Base-by-base conservation (phyloP, 2,888 invertebrate species). In the Oscheius sp. region DNA sequence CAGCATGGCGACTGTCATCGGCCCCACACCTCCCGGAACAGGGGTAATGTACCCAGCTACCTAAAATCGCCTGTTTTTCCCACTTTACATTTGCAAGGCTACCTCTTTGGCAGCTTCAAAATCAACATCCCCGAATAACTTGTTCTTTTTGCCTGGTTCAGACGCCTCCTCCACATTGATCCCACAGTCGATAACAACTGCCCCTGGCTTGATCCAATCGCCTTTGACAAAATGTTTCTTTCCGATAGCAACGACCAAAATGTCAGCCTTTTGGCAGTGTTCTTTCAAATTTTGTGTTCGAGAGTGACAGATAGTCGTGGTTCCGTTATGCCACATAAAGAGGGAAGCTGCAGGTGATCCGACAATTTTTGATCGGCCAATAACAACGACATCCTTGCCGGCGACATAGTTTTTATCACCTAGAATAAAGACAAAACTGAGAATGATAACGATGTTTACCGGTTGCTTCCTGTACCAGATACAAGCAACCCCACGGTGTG, bases 101-200 rank as follows among this genome's bases (percentile, higher is more conserved):
- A 94, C 93, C 82, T 92, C 89, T 81, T 91, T 91, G 5, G 93
- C 96, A 13, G 87, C 89, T 23, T 91, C 92, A 90, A 93, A 97
- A 69, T 93, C 93, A 7, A 98, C 97, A 92, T 99, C 98, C 68
- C 98, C 98, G n/a, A 96, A 94, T 69, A 88, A 74, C 53, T 81
- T 82, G 69, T 80, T 80, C 64, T 76, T 78, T 69, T 84, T 87
- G 16, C 84, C 85, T 1, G 74, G 72, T 45, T 77, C 80, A 3
- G 72, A 72, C 6, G 59, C 66, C 16, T 75, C 74, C 27, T 82
- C 81, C 16, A 89, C 92, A 90, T 95, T 97, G 84, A 99, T 99
- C 56, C 99, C 99, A 90, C 98, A 99, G 90, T 99, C 99, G 85
- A 99, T 96, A 52, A 99, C 97, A 13, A 99, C 93, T 18, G 98